Conservation (phyloP, 2,888 invertebrate genomes). For the Monopis laevigella region DNA sequence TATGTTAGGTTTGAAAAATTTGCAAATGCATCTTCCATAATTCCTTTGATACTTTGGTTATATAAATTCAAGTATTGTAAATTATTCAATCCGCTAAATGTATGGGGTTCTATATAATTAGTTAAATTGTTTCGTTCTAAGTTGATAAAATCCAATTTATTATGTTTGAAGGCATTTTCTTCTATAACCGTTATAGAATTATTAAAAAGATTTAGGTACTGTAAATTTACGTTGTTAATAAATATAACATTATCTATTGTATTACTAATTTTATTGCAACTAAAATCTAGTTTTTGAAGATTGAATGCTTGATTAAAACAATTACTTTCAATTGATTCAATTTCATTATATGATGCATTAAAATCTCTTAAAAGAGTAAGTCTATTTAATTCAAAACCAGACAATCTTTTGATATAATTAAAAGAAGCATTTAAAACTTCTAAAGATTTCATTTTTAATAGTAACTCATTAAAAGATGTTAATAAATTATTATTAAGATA, state of each 20-base stretch:
- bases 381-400: slow-evolving; percentile 36
- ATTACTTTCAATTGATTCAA: slow-evolving; percentile 35
- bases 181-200: slow-evolving; percentile 35
- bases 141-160: slow-evolving; percentile 31
- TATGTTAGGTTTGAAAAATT: slow-evolving; percentile 25
- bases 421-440: slow-evolving; percentile 32
- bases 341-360: slow-evolving; percentile 40
- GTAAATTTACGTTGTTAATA: slow-evolving; percentile 31
- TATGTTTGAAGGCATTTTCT: slow-evolving; percentile 35
- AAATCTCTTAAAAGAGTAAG: slow-evolving; percentile 30
- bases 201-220: slow-evolving; percentile 33
- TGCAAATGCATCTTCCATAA: slow-evolving; percentile 34
- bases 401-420: slow-evolving; percentile 32
- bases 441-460: slow-evolving; percentile 34
- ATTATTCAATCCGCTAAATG: slow-evolving; percentile 34
- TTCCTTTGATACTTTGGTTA: slow-evolving; percentile 30
- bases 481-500: slow-evolving; percentile 35
- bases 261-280: slow-evolving; percentile 34
- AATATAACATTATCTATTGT: slow-evolving; percentile 36
- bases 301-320: slow-evolving; percentile 36
- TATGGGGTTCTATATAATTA: slow-evolving; percentile 30
- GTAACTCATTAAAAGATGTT: slow-evolving; percentile 30
- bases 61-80: slow-evolving; percentile 31
- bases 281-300: slow-evolving; percentile 35
- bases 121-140: slow-evolving; percentile 36